Percentiles rank a stretch among this genome's conserved stretches.
Evolutionary conservation across 2,797 vertebrate species (phyloP).

Genomic region (Glyptemys insculpta): DNA sequence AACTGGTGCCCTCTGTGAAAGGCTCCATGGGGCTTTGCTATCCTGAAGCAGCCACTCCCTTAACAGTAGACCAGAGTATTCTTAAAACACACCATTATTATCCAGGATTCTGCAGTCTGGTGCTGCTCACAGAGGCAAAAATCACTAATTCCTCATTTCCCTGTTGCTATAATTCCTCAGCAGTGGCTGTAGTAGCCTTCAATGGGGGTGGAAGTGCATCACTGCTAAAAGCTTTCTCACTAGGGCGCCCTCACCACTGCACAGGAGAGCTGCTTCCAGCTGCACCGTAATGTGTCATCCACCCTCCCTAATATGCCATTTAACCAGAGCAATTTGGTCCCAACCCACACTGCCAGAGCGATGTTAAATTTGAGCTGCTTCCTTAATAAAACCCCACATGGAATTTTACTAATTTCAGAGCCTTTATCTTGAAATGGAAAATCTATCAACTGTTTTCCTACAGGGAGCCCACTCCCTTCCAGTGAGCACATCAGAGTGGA

Average conservation of each 20-base stretch:
- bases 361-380: not conserved
- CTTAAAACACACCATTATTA: not conserved
- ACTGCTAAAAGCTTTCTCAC: constrained; percentile 29
- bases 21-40: not conserved
- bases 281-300: not conserved
- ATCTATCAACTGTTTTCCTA: constrained; percentile 40
- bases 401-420: constrained; percentile 49
- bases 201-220: accelerated
- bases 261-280: not conserved
- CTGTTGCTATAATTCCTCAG: not conserved
- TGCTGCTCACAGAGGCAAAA: not conserved
- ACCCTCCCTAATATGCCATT: not conserved
- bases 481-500: accelerated
- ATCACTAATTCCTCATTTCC: not conserved
- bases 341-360: not conserved
- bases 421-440: constrained; percentile 60
- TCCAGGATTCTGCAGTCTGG: not conserved
- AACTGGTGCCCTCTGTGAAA: not conserved
- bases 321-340: constrained; percentile 6
- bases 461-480: not conserved
- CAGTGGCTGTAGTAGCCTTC: accelerated
- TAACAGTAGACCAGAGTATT: not conserved
- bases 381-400: constrained; percentile 23
- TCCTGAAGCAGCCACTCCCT: not conserved
- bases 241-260: not conserved